Conservation (phyloP, 2,797 vertebrate genomes). For the Myotis daubentonii region DNA sequence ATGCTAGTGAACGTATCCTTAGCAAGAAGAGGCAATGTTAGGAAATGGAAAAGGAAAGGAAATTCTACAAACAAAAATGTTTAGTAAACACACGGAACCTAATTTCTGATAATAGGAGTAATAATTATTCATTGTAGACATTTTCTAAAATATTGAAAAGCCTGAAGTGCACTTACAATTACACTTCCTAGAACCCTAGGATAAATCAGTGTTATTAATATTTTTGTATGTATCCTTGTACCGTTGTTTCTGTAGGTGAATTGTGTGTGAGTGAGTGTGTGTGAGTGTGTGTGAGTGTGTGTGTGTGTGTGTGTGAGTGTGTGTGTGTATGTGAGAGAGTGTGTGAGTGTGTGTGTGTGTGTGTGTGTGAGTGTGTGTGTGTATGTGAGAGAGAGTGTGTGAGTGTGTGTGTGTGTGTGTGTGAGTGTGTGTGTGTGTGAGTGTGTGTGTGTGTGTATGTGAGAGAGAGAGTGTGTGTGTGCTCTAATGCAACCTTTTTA, state of each 20-base stretch:
- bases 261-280: neutral
- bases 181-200: neutral
- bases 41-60: neutral
- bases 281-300: neutral
- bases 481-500: neutral
- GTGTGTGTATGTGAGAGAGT: neutral
- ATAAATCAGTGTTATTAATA: neutral
- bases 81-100: neutral
- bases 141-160: constrained; percentile 51
- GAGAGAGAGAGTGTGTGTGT: too few relatives aligned
- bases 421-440: neutral
- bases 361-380: neutral
- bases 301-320: too few relatives aligned
- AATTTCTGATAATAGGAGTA: constrained; percentile 10
- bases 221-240: constrained; percentile 25
- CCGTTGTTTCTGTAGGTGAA: neutral
- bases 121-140: neutral
- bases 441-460: too few relatives aligned
- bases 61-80: neutral
- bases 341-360: neutral
- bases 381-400: too few relatives aligned
- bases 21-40: neutral
- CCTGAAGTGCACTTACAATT: neutral
- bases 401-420: too few relatives aligned
- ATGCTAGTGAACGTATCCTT: neutral